Conservation (phyloP, 1,140 invertebrate species). For the Hydropsyche tenuis region DNA sequence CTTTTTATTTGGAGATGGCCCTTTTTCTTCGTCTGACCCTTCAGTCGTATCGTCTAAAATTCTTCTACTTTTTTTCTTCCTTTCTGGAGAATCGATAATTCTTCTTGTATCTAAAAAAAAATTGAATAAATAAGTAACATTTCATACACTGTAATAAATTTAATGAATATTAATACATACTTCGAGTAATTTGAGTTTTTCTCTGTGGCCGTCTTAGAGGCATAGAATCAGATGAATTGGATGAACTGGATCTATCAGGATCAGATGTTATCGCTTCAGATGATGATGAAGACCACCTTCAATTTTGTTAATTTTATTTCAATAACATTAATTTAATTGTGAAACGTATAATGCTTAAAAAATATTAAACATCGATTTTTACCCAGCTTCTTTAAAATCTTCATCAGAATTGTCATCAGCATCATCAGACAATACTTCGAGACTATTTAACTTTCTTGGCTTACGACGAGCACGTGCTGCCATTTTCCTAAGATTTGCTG, state of each 20-base stretch:
- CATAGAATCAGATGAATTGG: conserved; percentile 56
- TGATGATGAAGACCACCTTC: conserved; percentile 41
- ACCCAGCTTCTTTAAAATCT: conserved; percentile 75
- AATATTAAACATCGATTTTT: conserved; percentile 29
- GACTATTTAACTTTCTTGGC: conserved; percentile 76
- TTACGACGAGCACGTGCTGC: conserved; percentile 68
- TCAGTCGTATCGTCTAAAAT: too few species aligned
- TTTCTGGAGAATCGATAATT: conserved; percentile 42
- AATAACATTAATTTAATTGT: background rate
- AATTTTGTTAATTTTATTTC: background rate
- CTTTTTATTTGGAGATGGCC: background rate
- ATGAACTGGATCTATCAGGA: conserved; percentile 51
- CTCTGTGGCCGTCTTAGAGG: conserved; percentile 53
- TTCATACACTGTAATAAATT: background rate
- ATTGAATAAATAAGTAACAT: background rate
- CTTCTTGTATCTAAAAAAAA: conserved; percentile 40
- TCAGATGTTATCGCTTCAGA: conserved; percentile 54
- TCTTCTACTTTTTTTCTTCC: conserved; percentile 44
- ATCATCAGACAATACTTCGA: conserved; percentile 82
- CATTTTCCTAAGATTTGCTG: conserved; percentile 32
- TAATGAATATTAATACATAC: background rate
- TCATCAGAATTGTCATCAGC: conserved; percentile 81
- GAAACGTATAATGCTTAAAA: background rate
- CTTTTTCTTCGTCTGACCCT: background rate
- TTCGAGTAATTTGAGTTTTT: conserved; percentile 26